Percentiles rank a stretch among this genome's conserved stretches.
phyloP scores from a whole-genome alignment of 2,113 vertebrate genomes.

The Brachypteracias leptosomus region DNA sequence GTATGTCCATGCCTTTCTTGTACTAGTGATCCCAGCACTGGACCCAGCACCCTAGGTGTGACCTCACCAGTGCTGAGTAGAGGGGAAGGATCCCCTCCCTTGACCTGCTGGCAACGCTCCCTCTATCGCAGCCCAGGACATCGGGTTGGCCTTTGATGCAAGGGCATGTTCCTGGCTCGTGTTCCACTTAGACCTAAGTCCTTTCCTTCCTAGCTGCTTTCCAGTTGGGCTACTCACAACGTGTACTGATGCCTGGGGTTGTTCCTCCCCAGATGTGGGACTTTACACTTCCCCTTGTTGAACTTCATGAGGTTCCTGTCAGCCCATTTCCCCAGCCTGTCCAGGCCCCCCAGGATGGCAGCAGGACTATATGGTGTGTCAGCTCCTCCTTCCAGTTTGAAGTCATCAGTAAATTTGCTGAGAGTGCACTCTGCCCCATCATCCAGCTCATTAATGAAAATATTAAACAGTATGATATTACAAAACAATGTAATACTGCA shows the following conservation, averaged over 20 bases:
- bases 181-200: background rate
- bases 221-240: background rate
- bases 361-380: fast-evolving
- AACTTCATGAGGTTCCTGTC: background rate
- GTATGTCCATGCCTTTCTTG: background rate
- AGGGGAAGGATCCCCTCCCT: background rate
- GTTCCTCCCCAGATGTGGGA: background rate
- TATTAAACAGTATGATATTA: background rate
- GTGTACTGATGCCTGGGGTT: background rate
- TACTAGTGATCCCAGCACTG: background rate
- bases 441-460: background rate
- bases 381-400: background rate
- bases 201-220: background rate
- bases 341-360: background rate
- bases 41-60: background rate
- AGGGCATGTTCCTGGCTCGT: background rate
- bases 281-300: background rate
- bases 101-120: background rate
- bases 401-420: background rate
- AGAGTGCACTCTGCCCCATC: background rate
- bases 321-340: background rate
- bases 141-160: background rate
- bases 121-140: background rate
- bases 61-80: background rate
- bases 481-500: background rate